phyloP scores from a whole-genome alignment of 2,113 vertebrate species.

The Muntiacus reevesi region DNA sequence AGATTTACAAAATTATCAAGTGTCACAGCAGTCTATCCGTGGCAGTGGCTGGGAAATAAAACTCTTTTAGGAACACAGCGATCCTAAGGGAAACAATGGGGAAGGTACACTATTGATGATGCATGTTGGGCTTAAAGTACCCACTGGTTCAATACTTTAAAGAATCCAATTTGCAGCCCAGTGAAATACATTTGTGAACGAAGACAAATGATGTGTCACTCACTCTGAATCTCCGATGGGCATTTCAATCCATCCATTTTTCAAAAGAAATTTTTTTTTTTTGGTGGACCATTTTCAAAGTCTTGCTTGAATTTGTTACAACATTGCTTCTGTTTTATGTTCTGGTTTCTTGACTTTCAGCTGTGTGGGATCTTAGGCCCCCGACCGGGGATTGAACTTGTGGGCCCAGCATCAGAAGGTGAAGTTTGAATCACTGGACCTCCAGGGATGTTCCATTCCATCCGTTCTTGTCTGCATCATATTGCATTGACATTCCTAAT shows the following conservation, averaged over 20 bases:
- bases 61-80: neutral
- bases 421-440: neutral
- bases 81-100: neutral
- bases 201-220: neutral
- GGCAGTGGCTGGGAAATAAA: neutral
- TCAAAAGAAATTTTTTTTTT: neutral
- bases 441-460: neutral
- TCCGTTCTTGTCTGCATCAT: neutral
- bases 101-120: rapidly evolving
- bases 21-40: too few species aligned
- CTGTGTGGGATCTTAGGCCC: neutral
- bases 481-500: rapidly evolving
- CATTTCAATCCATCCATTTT: neutral
- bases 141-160: rapidly evolving
- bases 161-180: neutral
- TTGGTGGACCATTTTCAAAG: neutral
- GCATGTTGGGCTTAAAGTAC: neutral
- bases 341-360: neutral
- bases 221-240: too few species aligned
- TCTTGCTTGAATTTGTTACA: neutral
- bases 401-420: neutral
- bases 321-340: neutral
- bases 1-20: neutral
- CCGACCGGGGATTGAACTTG: rapidly evolving
- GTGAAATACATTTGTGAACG: neutral